Evolutionary conservation across 2,113 vertebrate species (phyloP).

Genomic region (Rhabdornis inornatus): DNA sequence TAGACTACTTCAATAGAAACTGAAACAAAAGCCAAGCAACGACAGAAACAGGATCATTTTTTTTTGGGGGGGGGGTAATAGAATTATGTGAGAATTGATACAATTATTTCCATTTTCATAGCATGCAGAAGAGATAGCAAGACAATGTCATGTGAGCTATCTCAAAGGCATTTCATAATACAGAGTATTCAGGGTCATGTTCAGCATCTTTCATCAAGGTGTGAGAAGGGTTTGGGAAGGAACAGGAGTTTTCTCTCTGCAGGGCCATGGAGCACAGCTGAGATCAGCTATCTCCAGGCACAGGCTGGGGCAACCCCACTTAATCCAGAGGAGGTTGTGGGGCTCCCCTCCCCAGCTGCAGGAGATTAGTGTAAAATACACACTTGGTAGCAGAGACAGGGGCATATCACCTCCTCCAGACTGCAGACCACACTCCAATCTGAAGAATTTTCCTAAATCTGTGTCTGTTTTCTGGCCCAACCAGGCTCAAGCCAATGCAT

Average conservation of each 20-base stretch:
- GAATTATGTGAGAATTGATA: not conserved
- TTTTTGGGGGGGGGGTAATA: rapidly evolving
- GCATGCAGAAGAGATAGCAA: not conserved
- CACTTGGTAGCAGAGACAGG: not conserved
- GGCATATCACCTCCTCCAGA: not conserved
- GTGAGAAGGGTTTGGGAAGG: not conserved
- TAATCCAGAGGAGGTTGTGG: not conserved
- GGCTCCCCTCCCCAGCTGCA: not conserved
- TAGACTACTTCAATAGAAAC: not conserved
- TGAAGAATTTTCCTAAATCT: not conserved
- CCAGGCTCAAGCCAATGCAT: not conserved
- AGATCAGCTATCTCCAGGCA: not conserved
- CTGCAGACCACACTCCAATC: not conserved
- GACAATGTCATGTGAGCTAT: not conserved
- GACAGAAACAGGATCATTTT: not conserved
- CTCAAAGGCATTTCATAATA: not conserved
- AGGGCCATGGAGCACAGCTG: not conserved
- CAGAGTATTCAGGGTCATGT: not conserved
- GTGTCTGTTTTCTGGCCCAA: not conserved
- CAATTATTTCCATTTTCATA: not conserved
- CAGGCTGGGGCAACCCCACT: not conserved
- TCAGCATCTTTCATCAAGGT: not conserved
- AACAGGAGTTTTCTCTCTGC: not conserved
- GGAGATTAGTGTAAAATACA: not conserved
- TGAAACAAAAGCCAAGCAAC: not conserved